These are phyloP conservation scores for Etheostoma perlongum DNA, from an alignment of 2,797 vertebrate species.

Conservation along the genomic window DNA sequence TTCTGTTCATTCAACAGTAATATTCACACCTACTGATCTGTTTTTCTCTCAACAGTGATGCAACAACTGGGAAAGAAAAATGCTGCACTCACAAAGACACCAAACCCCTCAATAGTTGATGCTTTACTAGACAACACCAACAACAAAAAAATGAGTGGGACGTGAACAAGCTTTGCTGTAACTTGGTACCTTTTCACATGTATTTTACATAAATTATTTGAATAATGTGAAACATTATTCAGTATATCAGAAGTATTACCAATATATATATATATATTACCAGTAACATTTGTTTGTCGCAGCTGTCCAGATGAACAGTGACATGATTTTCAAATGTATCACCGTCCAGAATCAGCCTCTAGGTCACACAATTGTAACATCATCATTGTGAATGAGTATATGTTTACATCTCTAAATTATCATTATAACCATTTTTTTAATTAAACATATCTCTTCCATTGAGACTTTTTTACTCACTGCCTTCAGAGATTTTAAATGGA, in stretches of 20 bases:
- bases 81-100: not conserved
- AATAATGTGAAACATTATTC: not conserved
- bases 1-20: not conserved
- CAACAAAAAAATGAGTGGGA: not conserved
- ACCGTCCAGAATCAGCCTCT: not conserved
- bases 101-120: not conserved
- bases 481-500: conserved; percentile 24
- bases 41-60: not conserved
- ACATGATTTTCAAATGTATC: not conserved
- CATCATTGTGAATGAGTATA: not conserved
- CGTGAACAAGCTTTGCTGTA: not conserved
- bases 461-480: conserved; percentile 1
- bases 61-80: conserved; percentile 4
- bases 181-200: not conserved
- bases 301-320: not conserved
- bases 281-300: not conserved
- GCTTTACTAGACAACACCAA: not conserved
- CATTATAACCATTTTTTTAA: not conserved
- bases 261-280: not conserved
- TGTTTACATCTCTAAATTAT: not conserved
- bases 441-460: not conserved
- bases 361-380: not conserved
- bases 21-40: not conserved
- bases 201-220: not conserved
- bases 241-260: not conserved